These are phyloP conservation scores for Caenorhabditis panamensis DNA, from an alignment of 2,888 invertebrate genomes.

Conservation along the genomic window DNA sequence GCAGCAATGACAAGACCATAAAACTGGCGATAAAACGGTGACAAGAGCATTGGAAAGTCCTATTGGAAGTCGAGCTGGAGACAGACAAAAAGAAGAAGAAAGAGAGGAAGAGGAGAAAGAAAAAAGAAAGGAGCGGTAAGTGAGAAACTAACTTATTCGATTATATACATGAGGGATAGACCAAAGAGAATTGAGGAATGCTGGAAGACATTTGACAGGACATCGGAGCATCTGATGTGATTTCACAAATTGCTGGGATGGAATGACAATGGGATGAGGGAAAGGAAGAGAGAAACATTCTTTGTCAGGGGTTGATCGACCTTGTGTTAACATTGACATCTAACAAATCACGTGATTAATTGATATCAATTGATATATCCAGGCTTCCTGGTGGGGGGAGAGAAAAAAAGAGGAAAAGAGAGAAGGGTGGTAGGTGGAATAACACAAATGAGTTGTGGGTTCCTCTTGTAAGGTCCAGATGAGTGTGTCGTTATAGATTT, in stretches of 20 bases:
- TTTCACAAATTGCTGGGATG: conserved; percentile 1
- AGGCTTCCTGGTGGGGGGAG: not conserved
- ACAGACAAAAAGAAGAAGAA: not conserved
- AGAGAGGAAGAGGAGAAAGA: not conserved
- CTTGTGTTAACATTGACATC: conserved; percentile 5
- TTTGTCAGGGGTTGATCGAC: not conserved
- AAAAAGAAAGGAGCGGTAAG: conserved; percentile 11
- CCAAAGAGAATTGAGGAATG: not conserved
- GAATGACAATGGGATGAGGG: not conserved
- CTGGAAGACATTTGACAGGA: not conserved
- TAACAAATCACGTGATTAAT: conserved; percentile 28
- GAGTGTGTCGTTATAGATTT: no score
- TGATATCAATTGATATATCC: not conserved
- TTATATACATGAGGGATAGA: conserved; percentile 6
- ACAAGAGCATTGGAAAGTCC: conserved; percentile 7
- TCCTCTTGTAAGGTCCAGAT: no score
- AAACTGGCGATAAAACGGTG: conserved; percentile 16
- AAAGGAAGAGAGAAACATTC: not conserved
- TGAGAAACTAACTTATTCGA: conserved; percentile 20
- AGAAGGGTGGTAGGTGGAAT: no score
- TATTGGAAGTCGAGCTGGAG: not conserved
- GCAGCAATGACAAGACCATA: conserved; percentile 17
- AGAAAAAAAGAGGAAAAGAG: not conserved
- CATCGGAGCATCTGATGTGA: conserved; percentile 3
- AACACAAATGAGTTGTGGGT: no score